Percentiles rank a stretch among this genome's conserved stretches.
Evolutionary conservation across 2,113 vertebrate species (phyloP).

Genomic region (Excalfactoria chinensis): DNA sequence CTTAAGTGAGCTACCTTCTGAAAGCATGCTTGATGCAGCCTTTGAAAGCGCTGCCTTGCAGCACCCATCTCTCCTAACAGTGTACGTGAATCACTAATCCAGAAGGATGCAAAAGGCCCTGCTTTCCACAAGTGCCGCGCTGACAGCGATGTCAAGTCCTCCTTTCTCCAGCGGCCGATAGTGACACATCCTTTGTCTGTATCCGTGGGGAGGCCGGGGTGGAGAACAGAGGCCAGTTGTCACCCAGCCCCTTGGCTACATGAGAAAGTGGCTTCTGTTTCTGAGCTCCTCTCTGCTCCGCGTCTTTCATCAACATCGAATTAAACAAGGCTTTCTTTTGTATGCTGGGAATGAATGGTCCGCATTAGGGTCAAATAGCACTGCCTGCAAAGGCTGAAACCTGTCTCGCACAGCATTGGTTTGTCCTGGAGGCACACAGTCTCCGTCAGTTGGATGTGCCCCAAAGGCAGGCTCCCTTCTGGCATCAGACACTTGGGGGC

Average conservation of each 20-base stretch:
- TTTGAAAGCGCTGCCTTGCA: neutral
- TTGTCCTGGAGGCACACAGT: constrained; percentile 46
- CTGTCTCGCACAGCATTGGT: constrained; percentile 42
- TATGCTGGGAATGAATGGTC: constrained; percentile 57
- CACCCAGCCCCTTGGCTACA: constrained; percentile 51
- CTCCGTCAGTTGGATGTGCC: neutral
- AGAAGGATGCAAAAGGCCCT: neutral
- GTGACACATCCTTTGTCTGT: constrained; percentile 31
- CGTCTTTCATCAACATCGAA: constrained; percentile 52
- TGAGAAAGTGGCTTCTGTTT: constrained; percentile 75
- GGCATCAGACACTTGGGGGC: constrained; percentile 26
- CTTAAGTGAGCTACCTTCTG: neutral
- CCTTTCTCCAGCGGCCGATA: neutral
- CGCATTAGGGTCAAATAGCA: constrained; percentile 42
- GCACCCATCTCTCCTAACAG: neutral
- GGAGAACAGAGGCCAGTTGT: constrained; percentile 71
- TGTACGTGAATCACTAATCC: neutral
- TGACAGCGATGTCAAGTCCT: constrained; percentile 14
- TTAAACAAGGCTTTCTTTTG: constrained; percentile 74
- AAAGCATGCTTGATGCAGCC: neutral
- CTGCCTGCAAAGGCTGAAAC: constrained; percentile 52
- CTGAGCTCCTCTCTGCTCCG: constrained; percentile 36
- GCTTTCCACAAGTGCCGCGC: neutral
- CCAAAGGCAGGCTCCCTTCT: constrained; percentile 5
- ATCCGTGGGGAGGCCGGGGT: constrained; percentile 10